Percentiles rank a stretch among this genome's conserved stretches.
Conservation (phyloP, 2,888 invertebrate species). For the Monopis laevigella region DNA sequence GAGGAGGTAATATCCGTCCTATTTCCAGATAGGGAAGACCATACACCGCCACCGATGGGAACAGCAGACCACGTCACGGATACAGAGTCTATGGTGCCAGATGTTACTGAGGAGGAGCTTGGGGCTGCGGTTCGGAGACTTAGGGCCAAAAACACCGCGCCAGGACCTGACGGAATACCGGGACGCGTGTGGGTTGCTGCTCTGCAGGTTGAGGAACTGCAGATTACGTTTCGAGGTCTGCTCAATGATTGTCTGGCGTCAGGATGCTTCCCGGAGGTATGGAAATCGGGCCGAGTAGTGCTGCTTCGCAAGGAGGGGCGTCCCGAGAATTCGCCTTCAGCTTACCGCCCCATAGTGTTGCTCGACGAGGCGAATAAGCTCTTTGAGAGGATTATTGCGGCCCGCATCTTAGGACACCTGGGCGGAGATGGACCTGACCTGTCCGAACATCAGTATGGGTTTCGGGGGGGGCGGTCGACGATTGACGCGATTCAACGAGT, state of each 20-base stretch:
- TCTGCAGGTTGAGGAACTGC: neutral
- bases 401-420: neutral
- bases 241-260: slow-evolving; percentile 2
- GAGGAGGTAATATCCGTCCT: slow-evolving; percentile 2
- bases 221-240: neutral
- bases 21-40: neutral
- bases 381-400: slow-evolving; percentile 3
- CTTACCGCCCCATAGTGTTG: slow-evolving; percentile 6
- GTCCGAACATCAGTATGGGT: slow-evolving; percentile 2
- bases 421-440: slow-evolving; percentile 1
- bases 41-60: neutral
- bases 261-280: slow-evolving; percentile 4
- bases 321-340: slow-evolving; percentile 7
- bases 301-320: slow-evolving; percentile 9
- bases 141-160: slow-evolving; percentile 3
- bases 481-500: slow-evolving; percentile 4
- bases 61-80: too few relatives aligned
- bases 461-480: slow-evolving; percentile 6
- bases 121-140: neutral
- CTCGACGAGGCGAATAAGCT: slow-evolving; percentile 7
- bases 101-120: neutral
- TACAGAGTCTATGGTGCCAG: neutral
- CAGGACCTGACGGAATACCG: slow-evolving; percentile 11
- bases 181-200: neutral
- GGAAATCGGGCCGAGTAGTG: slow-evolving; percentile 12